Evolutionary conservation across 2,888 invertebrate species (phyloP), one percentile per base, ranked within the genome.

Genomic region (Scaptomyza caliginosa): DNA sequence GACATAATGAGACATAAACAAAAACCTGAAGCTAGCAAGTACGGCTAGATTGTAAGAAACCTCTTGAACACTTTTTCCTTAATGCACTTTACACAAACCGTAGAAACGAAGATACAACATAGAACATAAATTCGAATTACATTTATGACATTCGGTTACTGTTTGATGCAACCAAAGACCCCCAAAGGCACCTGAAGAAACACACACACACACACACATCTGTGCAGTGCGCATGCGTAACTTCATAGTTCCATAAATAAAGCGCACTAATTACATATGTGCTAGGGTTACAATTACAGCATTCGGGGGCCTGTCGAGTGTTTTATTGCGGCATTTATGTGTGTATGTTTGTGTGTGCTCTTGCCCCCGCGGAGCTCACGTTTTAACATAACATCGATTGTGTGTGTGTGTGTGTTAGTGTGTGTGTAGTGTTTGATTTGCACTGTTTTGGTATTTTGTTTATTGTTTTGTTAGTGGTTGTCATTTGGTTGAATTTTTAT

Each of bases 101-200:
- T 43, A 43, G 39, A 36, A 39, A 13, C 6, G 2, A 16, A 8
- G 16, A n/a, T n/a, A 1, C 8, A 42, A 39, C 30, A 23, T n/a
- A 26, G 55, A 58, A 56, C 62, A 68, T 56, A 67, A 77, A 79
- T 77, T 86, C 81, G 74, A 88, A 86, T 79, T 86, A 75, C 71
- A 74, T 65, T 76, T 80, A 74, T 70, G 71, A 55, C 63, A 65
- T 66, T 73, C 62, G 48, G 48, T 24, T 54, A 52, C 57, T 36
- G n/a, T 45, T 45, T 28, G 45, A 45, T 10, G 43, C 43, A 26
- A 13, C 50, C 39, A 67, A 45, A 72, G 86, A 86, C 79, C 88
- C 86, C 86, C 86, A 87, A 34, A 34, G 45, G 88, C 88, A 88
- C 87, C 87, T 88, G 87, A 75, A 76, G 52, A 49, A 39, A 56